These are phyloP conservation scores for Sepioteuthis lessoniana DNA, from an alignment of 2,888 invertebrate genomes.

Conservation along the genomic window DNA sequence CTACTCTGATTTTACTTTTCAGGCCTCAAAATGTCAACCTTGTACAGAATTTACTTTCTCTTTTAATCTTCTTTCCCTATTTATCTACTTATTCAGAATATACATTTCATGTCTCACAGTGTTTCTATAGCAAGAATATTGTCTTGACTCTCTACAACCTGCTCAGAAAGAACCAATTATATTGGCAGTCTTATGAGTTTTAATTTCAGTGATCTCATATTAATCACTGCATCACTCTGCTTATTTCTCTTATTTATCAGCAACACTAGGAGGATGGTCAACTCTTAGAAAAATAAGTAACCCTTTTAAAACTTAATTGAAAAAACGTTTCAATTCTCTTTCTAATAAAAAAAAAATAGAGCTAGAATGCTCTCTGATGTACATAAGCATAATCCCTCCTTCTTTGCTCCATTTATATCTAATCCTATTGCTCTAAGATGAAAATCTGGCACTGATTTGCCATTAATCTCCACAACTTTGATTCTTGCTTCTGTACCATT, in stretches of 20 bases:
- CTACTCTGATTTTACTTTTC: background rate
- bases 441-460: background rate
- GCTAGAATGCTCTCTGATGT: background rate
- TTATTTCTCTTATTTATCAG: background rate
- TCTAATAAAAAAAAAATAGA: background rate
- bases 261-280: too few species aligned
- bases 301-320: background rate
- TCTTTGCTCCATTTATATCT: background rate
- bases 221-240: background rate
- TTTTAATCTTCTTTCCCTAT: background rate
- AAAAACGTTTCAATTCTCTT: background rate
- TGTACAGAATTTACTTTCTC: background rate
- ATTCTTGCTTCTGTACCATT: background rate
- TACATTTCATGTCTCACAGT: background rate
- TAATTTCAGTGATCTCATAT: background rate
- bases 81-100: too few species aligned
- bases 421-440: background rate
- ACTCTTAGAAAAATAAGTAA: background rate
- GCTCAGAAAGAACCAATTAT: background rate
- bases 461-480: background rate
- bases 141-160: background rate
- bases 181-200: too few species aligned
- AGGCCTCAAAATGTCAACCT: background rate
- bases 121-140: background rate
- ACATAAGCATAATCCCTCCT: background rate